phyloP scores from a whole-genome alignment of 2,113 vertebrate genomes.

The Gavia stellata region DNA sequence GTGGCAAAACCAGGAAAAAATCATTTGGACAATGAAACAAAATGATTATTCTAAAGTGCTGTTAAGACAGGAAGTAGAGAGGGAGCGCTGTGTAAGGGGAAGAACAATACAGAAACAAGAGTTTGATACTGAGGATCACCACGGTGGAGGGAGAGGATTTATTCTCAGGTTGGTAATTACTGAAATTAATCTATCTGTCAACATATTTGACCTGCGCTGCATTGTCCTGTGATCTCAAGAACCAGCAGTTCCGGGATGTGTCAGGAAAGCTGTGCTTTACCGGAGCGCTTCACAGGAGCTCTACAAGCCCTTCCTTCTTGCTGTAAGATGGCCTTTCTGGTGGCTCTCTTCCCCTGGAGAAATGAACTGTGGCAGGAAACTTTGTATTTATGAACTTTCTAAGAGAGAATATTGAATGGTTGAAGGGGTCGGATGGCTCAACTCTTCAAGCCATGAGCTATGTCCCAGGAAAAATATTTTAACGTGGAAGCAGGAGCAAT shows the following conservation, averaged over 20 bases:
- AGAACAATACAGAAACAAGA: not conserved
- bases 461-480: not conserved
- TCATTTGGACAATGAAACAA: not conserved
- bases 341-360: not conserved
- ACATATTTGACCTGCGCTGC: not conserved
- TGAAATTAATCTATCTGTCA: not conserved
- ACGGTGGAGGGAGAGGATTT: accelerated
- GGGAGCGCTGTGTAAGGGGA: not conserved
- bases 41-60: not conserved
- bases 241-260: not conserved
- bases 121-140: not conserved
- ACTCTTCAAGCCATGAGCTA: not conserved
- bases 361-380: not conserved
- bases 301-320: not conserved
- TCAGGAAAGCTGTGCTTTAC: not conserved
- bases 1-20: not conserved
- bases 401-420: not conserved
- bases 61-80: not conserved
- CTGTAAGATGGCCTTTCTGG: not conserved
- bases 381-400: not conserved
- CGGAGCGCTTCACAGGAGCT: not conserved
- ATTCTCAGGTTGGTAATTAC: not conserved
- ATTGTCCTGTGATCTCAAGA: not conserved
- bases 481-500: not conserved
- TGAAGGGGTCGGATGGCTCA: not conserved